Evolutionary conservation across 2,888 invertebrate genomes (phyloP).

Genomic region (Rotaria sp.): DNA sequence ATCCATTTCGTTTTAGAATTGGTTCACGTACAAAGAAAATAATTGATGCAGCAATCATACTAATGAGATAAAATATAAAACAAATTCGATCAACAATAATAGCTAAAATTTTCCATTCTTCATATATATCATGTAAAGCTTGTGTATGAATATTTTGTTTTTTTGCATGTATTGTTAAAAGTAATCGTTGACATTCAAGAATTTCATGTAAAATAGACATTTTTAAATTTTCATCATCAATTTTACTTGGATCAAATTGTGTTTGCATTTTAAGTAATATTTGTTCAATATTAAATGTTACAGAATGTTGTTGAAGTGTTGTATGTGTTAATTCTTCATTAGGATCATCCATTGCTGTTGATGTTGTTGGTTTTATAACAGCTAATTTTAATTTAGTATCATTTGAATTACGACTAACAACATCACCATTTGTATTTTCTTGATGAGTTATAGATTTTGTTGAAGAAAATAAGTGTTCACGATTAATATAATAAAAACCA

Average conservation of each 20-base stretch:
- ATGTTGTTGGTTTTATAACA: neutral
- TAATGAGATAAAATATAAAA: conserved; percentile 36
- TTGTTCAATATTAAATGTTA: conserved; percentile 35
- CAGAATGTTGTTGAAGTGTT: neutral
- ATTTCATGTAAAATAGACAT: conserved; percentile 37
- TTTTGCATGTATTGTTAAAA: conserved; percentile 34
- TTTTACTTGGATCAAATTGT: conserved; percentile 38
- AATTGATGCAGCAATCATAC: neutral
- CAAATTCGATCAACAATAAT: conserved; percentile 37
- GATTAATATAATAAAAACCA: neutral
- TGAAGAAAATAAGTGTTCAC: neutral
- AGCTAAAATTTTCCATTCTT: conserved; percentile 39
- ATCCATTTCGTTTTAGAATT: neutral
- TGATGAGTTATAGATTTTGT: neutral
- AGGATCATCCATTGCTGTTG: neutral
- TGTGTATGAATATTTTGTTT: conserved; percentile 23
- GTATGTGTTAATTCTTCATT: neutral
- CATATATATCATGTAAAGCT: conserved; percentile 29
- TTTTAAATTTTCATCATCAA: conserved; percentile 39
- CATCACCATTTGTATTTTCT: neutral
- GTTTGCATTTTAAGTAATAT: conserved; percentile 37
- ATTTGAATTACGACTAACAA: neutral
- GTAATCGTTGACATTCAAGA: conserved; percentile 38
- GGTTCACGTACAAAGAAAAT: conserved; percentile 8
- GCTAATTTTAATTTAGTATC: conserved; percentile 17